Conservation (phyloP, 2,888 invertebrate genomes). For the Maniola hyperantus region DNA sequence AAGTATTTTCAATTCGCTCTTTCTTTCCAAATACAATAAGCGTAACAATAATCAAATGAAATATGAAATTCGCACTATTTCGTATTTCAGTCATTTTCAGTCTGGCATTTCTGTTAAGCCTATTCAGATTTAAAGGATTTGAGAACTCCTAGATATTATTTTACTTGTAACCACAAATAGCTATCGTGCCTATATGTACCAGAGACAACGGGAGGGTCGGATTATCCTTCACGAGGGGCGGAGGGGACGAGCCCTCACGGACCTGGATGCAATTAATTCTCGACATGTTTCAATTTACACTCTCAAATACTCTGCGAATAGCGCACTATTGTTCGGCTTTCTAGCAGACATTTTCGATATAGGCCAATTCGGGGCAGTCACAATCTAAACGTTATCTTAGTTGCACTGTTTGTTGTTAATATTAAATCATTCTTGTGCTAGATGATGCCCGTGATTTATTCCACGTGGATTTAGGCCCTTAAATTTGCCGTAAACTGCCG, state of each 20-base stretch:
- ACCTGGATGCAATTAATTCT: constrained; percentile 72
- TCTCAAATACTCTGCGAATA: constrained; percentile 67
- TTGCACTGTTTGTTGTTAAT: not conserved
- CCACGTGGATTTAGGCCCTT: no score
- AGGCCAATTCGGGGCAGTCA: not conserved
- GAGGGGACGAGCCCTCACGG: constrained; percentile 49
- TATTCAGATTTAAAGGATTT: not conserved
- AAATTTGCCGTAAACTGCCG: no score
- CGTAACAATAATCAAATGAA: not conserved
- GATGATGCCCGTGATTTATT: no score
- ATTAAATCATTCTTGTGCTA: no score
- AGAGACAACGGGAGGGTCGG: constrained; percentile 9
- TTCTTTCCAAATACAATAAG: no score
- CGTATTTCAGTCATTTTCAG: not conserved
- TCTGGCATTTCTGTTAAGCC: not conserved
- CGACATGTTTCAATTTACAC: constrained; percentile 80
- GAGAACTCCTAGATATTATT: constrained; percentile 17
- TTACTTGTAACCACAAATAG: constrained; percentile 11
- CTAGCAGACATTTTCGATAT: constrained; percentile 23
- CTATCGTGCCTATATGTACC: constrained; percentile 15
- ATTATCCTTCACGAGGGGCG: constrained; percentile 53
- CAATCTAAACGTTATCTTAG: not conserved
- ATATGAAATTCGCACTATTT: not conserved
- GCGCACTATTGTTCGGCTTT: constrained; percentile 48
- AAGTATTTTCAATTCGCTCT: no score